phyloP scores from a whole-genome alignment of 2,797 vertebrate genomes.

The Falco columbarius region DNA sequence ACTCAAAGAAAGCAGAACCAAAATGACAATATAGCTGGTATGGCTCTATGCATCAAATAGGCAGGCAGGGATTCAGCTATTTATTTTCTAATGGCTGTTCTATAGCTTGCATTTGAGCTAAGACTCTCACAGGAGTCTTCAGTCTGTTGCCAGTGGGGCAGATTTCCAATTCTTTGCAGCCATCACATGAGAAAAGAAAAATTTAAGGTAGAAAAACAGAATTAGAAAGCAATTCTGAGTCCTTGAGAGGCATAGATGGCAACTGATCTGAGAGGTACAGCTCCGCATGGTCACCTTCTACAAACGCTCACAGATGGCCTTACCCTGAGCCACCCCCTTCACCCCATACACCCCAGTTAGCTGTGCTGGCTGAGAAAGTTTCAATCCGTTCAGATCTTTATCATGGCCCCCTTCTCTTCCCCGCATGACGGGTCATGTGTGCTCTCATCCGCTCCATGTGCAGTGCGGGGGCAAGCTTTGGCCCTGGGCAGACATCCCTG shows the following conservation, averaged over 20 bases:
- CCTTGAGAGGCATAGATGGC: not conserved
- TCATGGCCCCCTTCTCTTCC: not conserved
- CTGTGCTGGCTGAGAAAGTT: not conserved
- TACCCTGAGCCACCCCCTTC: not conserved
- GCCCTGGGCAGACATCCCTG: accelerated
- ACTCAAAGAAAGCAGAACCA: not conserved
- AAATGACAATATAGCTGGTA: not conserved
- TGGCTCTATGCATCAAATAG: not conserved
- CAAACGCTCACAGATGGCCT: slow-evolving; percentile 21
- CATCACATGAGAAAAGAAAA: not conserved
- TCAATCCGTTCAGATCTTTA: not conserved
- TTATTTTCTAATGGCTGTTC: not conserved
- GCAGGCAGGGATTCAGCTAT: not conserved
- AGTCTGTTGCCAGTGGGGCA: not conserved
- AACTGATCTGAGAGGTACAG: not conserved
- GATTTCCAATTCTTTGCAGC: not conserved
- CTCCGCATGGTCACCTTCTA: not conserved
- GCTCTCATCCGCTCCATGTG: not conserved
- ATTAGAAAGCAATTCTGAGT: not conserved
- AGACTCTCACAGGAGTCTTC: not conserved
- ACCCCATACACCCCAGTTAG: not conserved
- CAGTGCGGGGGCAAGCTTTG: not conserved
- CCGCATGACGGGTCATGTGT: accelerated
- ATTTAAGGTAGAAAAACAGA: not conserved
- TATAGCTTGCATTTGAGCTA: not conserved